Evolutionary conservation across 2,888 invertebrate genomes (phyloP).

Genomic region (Agonopterix heracliana): DNA sequence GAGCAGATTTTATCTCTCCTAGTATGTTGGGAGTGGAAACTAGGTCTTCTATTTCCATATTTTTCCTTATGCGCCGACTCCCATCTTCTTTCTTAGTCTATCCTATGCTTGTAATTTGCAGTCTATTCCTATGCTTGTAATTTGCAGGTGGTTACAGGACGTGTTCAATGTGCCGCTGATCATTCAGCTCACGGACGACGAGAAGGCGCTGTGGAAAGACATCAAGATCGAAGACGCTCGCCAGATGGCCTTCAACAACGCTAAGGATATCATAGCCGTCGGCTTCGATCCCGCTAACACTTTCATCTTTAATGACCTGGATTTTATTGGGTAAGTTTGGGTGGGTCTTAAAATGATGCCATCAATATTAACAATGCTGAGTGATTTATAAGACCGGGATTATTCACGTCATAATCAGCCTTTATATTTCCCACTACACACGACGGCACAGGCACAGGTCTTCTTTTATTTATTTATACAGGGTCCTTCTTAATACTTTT

Average conservation of each 20-base stretch:
- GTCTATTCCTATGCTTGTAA: no score
- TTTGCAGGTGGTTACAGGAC: conserved; percentile 93
- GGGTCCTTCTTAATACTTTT: no score
- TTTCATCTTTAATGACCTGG: conserved; percentile 96
- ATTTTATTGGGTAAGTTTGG: conserved; percentile 90
- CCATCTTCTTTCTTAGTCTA: no score
- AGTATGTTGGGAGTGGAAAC: no score
- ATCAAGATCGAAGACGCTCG: conserved; percentile 91
- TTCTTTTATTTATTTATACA: no score
- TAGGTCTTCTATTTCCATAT: no score
- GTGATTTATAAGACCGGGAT: neutral
- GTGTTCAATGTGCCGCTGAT: conserved; percentile 96
- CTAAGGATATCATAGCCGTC: conserved; percentile 97
- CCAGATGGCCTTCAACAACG: conserved; percentile 91
- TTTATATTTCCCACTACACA: no score
- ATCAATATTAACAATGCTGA: neutral
- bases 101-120: no score
- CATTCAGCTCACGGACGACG: conserved; percentile 98
- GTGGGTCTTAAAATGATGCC: neutral
- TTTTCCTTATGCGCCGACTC: no score
- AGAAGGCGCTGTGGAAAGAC: conserved; percentile 98
- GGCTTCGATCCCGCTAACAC: conserved; percentile 96
- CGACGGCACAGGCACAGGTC: no score
- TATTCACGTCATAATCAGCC: neutral
- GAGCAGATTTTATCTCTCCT: no score